Evolutionary conservation across 1,140 invertebrate genomes (phyloP), one percentile per base, ranked within the genome.

Genomic region (Euura saliciscinereae): DNA sequence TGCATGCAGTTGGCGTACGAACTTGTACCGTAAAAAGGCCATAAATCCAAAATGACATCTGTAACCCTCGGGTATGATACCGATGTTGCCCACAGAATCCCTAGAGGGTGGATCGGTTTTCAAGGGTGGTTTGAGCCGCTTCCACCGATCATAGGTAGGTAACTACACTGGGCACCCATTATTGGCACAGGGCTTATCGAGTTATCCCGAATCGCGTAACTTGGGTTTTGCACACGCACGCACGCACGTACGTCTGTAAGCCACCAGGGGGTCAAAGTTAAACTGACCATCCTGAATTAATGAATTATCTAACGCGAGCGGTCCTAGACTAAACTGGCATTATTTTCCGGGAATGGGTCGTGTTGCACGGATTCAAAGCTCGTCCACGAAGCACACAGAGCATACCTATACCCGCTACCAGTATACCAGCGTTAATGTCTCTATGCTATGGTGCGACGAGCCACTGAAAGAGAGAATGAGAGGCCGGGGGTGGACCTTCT

Each of bases 401-500:
- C 51, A n/a, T 59, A 59, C 6, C 3, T n/a, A 59, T 8, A 11
- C 28, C 28, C 28, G 28, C 28, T 28, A 28, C 28, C 28, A 59
- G 51, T 59, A 59, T 59, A 59, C 51, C 51, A n/a, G 6, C 51
- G 51, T n/a, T 59, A 59, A 59, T 59, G 51, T 59, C 8, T 59
- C 13, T 59, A 59, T 59, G 13, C 51, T 59, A n/a, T 3, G 51
- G 51, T 59, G 13, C 8, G 10, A 59, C 51, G 51, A n/a, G 51
- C 8, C 3, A 28, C 28, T 59, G 8, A 59, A 8, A 59, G 51
- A 59, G 51, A n/a, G 51, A 59, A 59, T 59, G 6, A 6, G 28
- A 51, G 65, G 71, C 73, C 70, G 67, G 65, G 70, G 71, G 71
- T 59, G 51, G 13, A n/a, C 51, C 51, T 59, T 59, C 68, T 69